Evolutionary conservation across 2,113 vertebrate genomes (phyloP).

Genomic region (Alosa alosa): DNA sequence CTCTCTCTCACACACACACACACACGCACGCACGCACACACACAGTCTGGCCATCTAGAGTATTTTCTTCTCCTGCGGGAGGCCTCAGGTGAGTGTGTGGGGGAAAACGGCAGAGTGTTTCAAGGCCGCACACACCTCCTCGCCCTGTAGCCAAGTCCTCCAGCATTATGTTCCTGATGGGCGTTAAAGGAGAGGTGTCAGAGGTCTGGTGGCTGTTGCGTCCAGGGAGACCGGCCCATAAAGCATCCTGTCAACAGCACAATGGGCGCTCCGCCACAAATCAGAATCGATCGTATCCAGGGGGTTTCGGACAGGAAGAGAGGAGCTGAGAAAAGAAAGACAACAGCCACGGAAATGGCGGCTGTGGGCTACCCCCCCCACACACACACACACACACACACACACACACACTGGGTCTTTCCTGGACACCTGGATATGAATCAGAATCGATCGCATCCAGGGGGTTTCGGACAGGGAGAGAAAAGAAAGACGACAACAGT

Average conservation of each 20-base stretch:
- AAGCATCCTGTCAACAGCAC: conserved; percentile 42
- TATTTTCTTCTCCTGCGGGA: conserved; percentile 17
- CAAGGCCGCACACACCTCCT: background rate
- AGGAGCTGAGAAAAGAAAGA: background rate
- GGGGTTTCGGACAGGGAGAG: background rate
- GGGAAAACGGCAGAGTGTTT: background rate
- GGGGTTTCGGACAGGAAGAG: background rate
- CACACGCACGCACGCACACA: conserved; percentile 2
- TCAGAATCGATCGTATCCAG: background rate
- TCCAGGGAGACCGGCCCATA: conserved; percentile 25
- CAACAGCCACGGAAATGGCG: background rate
- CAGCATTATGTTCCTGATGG: background rate
- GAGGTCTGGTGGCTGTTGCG: conserved; percentile 19
- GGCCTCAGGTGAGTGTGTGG: background rate
- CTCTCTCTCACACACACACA: background rate
- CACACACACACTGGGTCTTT: background rate
- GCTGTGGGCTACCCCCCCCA: too few relatives aligned
- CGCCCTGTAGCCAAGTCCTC: background rate
- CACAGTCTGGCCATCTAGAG: background rate
- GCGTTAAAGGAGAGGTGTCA: background rate
- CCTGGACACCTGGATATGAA: background rate
- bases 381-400: too few relatives aligned
- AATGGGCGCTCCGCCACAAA: conserved; percentile 18
- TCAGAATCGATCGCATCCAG: background rate
- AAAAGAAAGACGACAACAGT: background rate